A percentile compares a stretch with the other conserved stretches of the same genome.
Evolutionary conservation across 2,797 vertebrate genomes (phyloP).

Genomic region (Lepilemur septentrionalis): DNA sequence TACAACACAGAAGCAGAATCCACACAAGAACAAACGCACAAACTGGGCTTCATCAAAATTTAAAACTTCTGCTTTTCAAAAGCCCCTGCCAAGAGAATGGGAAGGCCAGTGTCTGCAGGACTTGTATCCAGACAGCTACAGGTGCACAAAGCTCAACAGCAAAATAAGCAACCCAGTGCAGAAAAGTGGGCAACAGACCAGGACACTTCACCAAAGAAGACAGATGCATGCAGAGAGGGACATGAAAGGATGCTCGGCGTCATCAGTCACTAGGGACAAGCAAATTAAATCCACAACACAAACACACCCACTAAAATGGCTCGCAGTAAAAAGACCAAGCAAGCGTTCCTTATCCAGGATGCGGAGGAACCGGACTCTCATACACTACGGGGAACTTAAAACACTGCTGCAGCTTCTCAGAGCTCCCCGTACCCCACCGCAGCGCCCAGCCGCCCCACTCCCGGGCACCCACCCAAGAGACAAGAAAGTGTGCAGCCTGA

Average conservation of each 20-base stretch:
- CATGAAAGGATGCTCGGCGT: not conserved
- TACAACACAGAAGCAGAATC: not conserved
- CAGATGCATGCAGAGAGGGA: not conserved
- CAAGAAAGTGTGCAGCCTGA: not conserved
- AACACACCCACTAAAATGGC: not conserved
- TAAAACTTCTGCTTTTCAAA: not conserved
- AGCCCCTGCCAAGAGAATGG: not conserved
- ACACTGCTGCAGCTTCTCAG: too few relatives aligned
- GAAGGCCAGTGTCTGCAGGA: not conserved
- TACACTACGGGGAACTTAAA: not conserved
- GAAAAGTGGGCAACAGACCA: not conserved
- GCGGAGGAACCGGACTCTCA: accelerated
- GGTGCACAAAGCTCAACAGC: not conserved
- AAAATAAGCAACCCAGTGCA: not conserved
- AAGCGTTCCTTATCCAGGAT: accelerated
- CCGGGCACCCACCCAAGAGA: too few relatives aligned
- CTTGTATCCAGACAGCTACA: accelerated
- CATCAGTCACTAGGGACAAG: not conserved
- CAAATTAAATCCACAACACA: not conserved
- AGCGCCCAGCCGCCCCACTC: not conserved
- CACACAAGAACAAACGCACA: not conserved
- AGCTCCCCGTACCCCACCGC: too few relatives aligned
- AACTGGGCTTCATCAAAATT: not conserved
- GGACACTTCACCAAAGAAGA: not conserved
- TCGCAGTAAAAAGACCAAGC: not conserved